phyloP scores from a whole-genome alignment of 2,113 vertebrate genomes.

The Gnathonemus echidnorhynchus region DNA sequence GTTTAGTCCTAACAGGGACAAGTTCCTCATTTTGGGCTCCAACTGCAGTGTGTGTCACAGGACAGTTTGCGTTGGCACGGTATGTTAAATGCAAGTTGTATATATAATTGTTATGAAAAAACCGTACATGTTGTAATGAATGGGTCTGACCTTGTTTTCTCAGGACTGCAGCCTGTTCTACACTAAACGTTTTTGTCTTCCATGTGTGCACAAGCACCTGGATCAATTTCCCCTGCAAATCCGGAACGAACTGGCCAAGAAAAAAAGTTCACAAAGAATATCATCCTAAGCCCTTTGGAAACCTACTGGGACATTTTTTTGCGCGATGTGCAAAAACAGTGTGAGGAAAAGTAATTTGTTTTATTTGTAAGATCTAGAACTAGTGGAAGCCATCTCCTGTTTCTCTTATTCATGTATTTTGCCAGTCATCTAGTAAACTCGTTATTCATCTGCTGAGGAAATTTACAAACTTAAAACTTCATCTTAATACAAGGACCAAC shows the following conservation, averaged over 20 bases:
- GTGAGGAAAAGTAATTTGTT: not conserved
- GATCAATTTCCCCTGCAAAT: slow-evolving; percentile 76
- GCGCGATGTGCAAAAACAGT: not conserved
- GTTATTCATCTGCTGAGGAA: not conserved
- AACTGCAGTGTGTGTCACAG: slow-evolving; percentile 65
- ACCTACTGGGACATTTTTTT: not conserved
- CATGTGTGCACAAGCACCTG: slow-evolving; percentile 68
- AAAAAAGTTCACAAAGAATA: slow-evolving; percentile 36
- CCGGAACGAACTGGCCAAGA: slow-evolving; percentile 68
- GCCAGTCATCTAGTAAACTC: not conserved
- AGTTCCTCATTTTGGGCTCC: slow-evolving; percentile 74
- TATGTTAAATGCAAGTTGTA: slow-evolving; percentile 43
- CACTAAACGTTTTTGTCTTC: slow-evolving; percentile 76
- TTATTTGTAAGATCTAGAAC: not conserved
- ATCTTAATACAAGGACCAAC: not conserved
- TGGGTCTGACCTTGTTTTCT: slow-evolving; percentile 15
- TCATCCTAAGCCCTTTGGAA: not conserved
- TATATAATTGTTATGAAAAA: not conserved
- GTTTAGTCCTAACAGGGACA: slow-evolving; percentile 68
- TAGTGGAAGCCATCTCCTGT: not conserved
- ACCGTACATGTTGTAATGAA: not conserved
- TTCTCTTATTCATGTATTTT: not conserved
- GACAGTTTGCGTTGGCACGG: slow-evolving; percentile 68
- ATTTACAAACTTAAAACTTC: not conserved
- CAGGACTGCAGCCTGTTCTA: slow-evolving; percentile 88